phyloP scores from a whole-genome alignment of 2,113 vertebrate species.

The Toxotes jaculatrix region DNA sequence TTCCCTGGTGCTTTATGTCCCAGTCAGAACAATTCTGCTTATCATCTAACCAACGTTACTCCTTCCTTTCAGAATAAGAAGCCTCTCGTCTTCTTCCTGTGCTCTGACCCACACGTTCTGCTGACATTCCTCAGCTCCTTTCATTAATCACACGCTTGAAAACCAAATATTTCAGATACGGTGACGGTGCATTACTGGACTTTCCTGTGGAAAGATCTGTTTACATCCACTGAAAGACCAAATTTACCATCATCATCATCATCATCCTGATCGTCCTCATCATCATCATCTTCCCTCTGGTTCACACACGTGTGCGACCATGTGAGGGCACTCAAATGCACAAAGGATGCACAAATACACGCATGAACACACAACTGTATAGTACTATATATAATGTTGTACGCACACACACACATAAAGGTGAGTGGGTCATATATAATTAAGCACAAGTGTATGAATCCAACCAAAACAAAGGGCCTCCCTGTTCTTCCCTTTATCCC shows the following conservation, averaged over 20 bases:
- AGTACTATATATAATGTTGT: background rate
- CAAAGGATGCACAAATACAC: constrained; percentile 8
- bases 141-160: background rate
- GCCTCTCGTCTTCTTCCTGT: too few relatives aligned
- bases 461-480: constrained; percentile 33
- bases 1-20: background rate
- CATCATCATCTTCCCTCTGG: background rate
- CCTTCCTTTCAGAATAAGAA: background rate
- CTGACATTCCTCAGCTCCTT: background rate
- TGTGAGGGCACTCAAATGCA: constrained; percentile 16
- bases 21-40: background rate
- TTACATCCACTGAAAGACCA: background rate
- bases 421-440: constrained; percentile 30
- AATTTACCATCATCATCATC: background rate
- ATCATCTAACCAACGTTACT: background rate
- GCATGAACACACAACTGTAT: constrained; percentile 1
- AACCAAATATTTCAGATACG: background rate
- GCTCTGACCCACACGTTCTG: too few relatives aligned
- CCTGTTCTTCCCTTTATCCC: background rate
- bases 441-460: constrained; percentile 1
- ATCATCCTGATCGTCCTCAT: background rate
- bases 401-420: constrained; percentile 11
- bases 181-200: too few relatives aligned
- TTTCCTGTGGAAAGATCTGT: background rate
- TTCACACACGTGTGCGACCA: background rate